Conservation (phyloP, 1,140 invertebrate genomes). For the Drosophila simulans region DNA sequence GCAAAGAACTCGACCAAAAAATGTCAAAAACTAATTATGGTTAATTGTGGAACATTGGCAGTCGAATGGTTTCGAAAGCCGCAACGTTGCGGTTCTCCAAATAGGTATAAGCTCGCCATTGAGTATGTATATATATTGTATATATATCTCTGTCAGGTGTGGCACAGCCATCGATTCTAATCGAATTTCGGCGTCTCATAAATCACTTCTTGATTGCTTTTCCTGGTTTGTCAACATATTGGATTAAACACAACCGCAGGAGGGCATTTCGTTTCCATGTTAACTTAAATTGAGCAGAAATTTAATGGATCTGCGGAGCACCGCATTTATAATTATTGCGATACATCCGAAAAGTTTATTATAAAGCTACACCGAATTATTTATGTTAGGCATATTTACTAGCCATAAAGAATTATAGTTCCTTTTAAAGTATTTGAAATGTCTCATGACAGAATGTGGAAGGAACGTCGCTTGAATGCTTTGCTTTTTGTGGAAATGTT, state of each 20-base stretch:
- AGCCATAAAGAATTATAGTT: too few relatives aligned
- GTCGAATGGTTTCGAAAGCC: background rate
- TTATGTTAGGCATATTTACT: too few relatives aligned
- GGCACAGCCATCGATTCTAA: slow-evolving; percentile 1
- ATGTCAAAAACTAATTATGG: slow-evolving; percentile 28
- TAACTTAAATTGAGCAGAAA: background rate
- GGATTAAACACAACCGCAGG: background rate
- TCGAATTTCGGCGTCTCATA: background rate
- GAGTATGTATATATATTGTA: background rate
- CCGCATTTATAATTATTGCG: too few relatives aligned
- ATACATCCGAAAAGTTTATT: too few relatives aligned
- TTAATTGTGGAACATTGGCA: slow-evolving; percentile 17
- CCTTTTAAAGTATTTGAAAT: too few relatives aligned
- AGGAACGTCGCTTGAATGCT: too few relatives aligned
- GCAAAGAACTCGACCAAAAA: background rate
- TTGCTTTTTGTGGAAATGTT: background rate
- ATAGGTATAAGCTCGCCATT: too few relatives aligned
- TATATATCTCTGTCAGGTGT: background rate
- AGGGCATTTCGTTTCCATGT: background rate
- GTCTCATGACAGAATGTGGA: too few relatives aligned
- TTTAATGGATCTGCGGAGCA: background rate
- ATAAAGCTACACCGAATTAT: too few relatives aligned
- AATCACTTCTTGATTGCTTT: slow-evolving; percentile 1
- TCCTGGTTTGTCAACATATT: background rate
- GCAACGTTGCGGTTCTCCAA: slow-evolving; percentile 9